A percentile compares a stretch with the other conserved stretches of the same genome.
phyloP scores from a whole-genome alignment of 2,797 vertebrate genomes.

The Geotrypetes seraphini region DNA sequence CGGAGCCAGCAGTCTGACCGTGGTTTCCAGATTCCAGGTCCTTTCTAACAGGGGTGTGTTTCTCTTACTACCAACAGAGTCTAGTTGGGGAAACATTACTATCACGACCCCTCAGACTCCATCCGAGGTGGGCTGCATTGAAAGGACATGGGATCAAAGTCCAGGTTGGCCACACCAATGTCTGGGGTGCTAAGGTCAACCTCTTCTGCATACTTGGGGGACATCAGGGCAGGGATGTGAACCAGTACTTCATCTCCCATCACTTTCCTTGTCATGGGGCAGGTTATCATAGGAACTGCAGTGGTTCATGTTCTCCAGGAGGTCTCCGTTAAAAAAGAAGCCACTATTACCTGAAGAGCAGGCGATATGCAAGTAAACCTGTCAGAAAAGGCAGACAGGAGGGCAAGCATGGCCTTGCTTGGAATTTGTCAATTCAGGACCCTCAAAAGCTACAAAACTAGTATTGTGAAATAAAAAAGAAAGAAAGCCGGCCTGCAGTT shows the following conservation, averaged over 20 bases:
- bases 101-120: conserved; percentile 55
- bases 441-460: no score
- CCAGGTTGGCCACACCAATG: conserved; percentile 87
- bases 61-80: conserved; percentile 33
- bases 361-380: no score
- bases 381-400: no score
- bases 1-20: conserved; percentile 67
- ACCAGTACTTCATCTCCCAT: conserved; percentile 81
- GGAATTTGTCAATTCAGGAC: no score
- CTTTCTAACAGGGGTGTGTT: conserved; percentile 22
- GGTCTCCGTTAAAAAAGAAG: conserved; percentile 87
- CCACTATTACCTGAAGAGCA: no score
- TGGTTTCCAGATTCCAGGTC: conserved; percentile 44
- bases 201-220: conserved; percentile 77
- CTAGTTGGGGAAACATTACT: conserved; percentile 39
- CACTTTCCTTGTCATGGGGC: conserved; percentile 62
- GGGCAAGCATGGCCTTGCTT: no score
- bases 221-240: conserved; percentile 85
- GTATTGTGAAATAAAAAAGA: no score
- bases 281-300: conserved; percentile 92
- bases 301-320: conserved; percentile 77
- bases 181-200: conserved; percentile 93
- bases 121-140: conserved; percentile 80
- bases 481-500: no score
- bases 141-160: conserved; percentile 98